These are phyloP conservation scores for Gerris buenoi DNA, from an alignment of 1,140 invertebrate genomes.

Conservation along the genomic window DNA sequence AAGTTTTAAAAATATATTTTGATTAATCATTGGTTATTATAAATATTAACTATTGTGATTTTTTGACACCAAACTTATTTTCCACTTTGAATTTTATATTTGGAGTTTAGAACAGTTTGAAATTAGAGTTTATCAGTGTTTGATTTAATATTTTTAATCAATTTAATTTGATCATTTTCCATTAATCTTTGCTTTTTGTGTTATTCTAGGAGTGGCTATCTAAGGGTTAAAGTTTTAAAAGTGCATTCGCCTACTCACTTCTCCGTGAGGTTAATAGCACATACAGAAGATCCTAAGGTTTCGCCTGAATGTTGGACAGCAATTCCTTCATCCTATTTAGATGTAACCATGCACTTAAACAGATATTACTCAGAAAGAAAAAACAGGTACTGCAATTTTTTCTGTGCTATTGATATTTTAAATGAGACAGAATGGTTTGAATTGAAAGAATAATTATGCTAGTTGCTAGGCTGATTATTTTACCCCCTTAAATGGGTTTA, in stretches of 20 bases:
- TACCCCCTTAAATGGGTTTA: neutral
- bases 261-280: constrained; percentile 13
- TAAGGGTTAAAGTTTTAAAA: constrained; percentile 13
- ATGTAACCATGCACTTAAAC: neutral
- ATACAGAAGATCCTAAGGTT: neutral
- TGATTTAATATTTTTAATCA: too few relatives aligned
- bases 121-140: too few relatives aligned
- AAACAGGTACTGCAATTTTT: constrained; percentile 6
- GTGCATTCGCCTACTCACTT: constrained; percentile 11
- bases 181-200: too few relatives aligned
- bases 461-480: neutral
- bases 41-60: too few relatives aligned
- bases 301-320: neutral
- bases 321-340: neutral
- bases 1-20: too few relatives aligned
- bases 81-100: too few relatives aligned
- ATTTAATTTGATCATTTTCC: too few relatives aligned
- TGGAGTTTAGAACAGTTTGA: too few relatives aligned
- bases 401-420: neutral
- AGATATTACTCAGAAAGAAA: constrained; percentile 5
- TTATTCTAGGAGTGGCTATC: constrained; percentile 8
- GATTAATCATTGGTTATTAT: too few relatives aligned
- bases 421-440: neutral
- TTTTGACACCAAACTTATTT: too few relatives aligned
- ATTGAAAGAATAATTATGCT: neutral